These are phyloP conservation scores for Upupa epops DNA, from an alignment of 2,113 vertebrate species.

Conservation along the genomic window DNA sequence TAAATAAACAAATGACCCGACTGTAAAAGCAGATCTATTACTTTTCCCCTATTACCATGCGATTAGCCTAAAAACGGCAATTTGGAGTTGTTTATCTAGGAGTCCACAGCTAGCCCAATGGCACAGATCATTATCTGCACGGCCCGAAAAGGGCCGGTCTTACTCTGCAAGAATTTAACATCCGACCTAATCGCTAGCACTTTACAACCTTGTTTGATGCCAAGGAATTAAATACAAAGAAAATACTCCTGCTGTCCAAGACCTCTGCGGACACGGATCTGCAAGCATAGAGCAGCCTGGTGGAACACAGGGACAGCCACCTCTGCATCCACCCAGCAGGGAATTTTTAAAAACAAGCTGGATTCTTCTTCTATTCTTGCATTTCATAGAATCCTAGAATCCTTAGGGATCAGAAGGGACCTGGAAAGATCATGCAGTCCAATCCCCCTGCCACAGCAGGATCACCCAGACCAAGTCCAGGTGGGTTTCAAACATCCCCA, in stretches of 20 bases:
- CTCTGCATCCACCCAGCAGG: neutral
- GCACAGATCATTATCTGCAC: neutral
- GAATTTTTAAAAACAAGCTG: neutral
- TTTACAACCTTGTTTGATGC: neutral
- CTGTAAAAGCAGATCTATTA: neutral
- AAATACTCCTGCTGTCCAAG: neutral
- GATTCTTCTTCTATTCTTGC: neutral
- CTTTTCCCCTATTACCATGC: neutral
- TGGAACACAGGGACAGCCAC: neutral
- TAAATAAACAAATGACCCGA: neutral
- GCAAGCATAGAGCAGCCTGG: neutral
- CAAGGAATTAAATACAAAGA: neutral
- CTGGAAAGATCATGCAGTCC: too few relatives aligned
- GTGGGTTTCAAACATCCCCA: too few relatives aligned
- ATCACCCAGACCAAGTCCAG: too few relatives aligned
- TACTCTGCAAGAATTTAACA: slow-evolving; percentile 2
- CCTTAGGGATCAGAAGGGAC: too few relatives aligned
- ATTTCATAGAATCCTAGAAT: too few relatives aligned
- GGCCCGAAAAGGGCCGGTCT: neutral
- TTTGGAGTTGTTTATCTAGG: neutral
- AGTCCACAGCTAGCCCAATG: neutral
- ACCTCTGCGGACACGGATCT: neutral
- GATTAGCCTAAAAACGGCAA: neutral
- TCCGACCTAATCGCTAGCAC: neutral
- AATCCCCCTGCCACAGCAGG: too few relatives aligned